A percentile compares a stretch with the other conserved stretches of the same genome.
Evolutionary conservation across 2,888 invertebrate genomes (phyloP).

Genomic region (Noctua pronuba): DNA sequence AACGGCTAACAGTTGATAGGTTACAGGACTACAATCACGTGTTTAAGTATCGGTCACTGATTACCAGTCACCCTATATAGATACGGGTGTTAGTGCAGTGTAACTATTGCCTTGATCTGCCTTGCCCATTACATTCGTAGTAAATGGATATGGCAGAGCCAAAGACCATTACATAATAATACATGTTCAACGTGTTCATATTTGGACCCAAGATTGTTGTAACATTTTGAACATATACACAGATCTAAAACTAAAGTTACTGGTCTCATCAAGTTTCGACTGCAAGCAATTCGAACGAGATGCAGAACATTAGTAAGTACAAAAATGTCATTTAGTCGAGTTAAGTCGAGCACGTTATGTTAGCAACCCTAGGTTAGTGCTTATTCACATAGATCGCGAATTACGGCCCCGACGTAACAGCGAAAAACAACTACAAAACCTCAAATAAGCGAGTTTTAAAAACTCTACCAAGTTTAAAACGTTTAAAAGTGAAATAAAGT

Average conservation of each 20-base stretch:
- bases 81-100: neutral
- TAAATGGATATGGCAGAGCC: neutral
- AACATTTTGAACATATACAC: neutral
- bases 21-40: no score
- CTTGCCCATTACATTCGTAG: neutral
- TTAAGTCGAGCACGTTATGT: neutral
- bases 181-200: neutral
- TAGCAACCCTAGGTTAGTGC: constrained; percentile 56
- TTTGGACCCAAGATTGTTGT: neutral
- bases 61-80: no score
- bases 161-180: neutral
- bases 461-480: constrained; percentile 34
- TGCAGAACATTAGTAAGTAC: neutral
- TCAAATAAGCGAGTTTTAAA: constrained; percentile 53
- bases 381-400: constrained; percentile 61
- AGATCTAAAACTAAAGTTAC: neutral
- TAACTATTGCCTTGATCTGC: neutral
- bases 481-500: constrained; percentile 47
- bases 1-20: no score
- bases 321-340: neutral
- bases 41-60: no score
- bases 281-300: neutral
- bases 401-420: constrained; percentile 48
- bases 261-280: neutral
- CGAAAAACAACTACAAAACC: constrained; percentile 56